phyloP scores from a whole-genome alignment of 53 echinoderm and acorn worm species.

The Pentamera pediparva region DNA sequence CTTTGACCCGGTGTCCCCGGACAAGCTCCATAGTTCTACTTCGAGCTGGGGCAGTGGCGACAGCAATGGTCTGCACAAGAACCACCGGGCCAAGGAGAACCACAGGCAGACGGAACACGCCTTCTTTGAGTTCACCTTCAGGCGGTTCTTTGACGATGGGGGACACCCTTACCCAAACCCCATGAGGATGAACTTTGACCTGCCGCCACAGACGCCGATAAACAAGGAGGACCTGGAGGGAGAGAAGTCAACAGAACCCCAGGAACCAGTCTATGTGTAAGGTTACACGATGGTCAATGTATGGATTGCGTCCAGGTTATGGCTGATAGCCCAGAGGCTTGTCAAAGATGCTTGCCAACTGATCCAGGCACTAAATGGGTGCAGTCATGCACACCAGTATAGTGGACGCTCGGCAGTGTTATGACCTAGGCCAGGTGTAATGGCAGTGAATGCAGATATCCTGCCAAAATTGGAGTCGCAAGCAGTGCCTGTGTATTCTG shows the following conservation, averaged over 20 bases:
- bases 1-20: conserved; percentile 91
- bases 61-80: conserved; percentile 50
- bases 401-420: too few species aligned
- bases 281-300: too few species aligned
- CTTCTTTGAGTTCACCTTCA: conserved; percentile 98
- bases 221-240: conserved; percentile 52
- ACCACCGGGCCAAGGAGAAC: conserved; percentile 29
- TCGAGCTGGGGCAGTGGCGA: conserved; percentile 88
- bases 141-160: conserved; percentile 92
- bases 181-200: conserved; percentile 49
- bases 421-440: too few species aligned
- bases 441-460: too few species aligned
- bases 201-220: conserved; percentile 21
- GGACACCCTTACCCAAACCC: conserved; percentile 80
- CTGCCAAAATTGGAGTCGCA: too few species aligned
- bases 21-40: conserved; percentile 61
- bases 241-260: conserved; percentile 51
- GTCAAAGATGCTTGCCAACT: too few species aligned
- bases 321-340: too few species aligned
- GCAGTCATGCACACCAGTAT: too few species aligned
- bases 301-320: too few species aligned
- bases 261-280: conserved; percentile 84
- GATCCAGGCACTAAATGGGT: too few species aligned
- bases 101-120: conserved; percentile 87
- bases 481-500: too few species aligned